Evolutionary conservation across 2,888 invertebrate species (phyloP).

Genomic region (Callimorpha dominula): DNA sequence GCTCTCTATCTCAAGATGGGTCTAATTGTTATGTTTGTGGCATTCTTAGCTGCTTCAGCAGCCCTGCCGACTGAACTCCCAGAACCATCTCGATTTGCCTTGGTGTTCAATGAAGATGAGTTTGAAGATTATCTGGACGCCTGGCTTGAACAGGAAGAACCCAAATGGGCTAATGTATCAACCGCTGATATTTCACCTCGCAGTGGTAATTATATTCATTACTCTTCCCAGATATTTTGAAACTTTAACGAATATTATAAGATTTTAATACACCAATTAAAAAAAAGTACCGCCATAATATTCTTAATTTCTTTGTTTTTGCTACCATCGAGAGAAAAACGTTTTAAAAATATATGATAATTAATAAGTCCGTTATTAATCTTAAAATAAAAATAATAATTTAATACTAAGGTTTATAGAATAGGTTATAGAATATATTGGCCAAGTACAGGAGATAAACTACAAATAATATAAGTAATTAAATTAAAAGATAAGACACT

Average conservation of each 20-base stretch:
- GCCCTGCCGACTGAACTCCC: constrained; percentile 61
- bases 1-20: constrained; percentile 34
- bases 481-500: too few species aligned
- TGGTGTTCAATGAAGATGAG: constrained; percentile 75
- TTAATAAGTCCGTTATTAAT: too few species aligned
- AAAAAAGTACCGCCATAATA: background rate
- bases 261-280: too few species aligned
- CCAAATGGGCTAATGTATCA: constrained; percentile 60
- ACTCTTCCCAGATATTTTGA: background rate
- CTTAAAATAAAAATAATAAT: too few species aligned
- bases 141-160: constrained; percentile 73
- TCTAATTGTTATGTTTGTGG: constrained; percentile 51
- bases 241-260: background rate
- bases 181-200: constrained; percentile 38
- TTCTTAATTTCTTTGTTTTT: too few species aligned
- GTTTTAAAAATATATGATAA: too few species aligned
- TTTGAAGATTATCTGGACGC: constrained; percentile 80
- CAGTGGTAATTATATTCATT: constrained; percentile 60
- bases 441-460: too few species aligned
- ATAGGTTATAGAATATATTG: too few species aligned
- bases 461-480: too few species aligned
- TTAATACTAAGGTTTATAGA: too few species aligned
- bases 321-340: too few species aligned
- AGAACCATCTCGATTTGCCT: constrained; percentile 72
- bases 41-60: constrained; percentile 50